Evolutionary conservation across 1,140 invertebrate genomes (phyloP).

Genomic region (Drosophila oshimai): DNA sequence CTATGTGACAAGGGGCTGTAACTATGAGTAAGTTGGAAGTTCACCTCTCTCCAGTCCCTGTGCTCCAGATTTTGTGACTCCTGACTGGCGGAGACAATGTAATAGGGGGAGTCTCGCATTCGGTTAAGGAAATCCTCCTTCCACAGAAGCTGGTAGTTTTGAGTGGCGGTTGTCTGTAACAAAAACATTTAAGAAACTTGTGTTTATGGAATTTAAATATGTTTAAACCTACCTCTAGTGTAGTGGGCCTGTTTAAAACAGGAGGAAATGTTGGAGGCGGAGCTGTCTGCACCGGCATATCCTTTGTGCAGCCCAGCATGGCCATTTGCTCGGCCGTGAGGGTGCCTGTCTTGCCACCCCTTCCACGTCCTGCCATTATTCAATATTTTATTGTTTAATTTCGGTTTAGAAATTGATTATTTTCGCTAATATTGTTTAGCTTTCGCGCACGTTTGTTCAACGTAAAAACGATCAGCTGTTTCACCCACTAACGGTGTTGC

Average conservation of each 20-base stretch:
- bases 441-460: constrained; percentile 38
- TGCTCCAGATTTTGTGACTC: constrained; percentile 80
- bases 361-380: constrained; percentile 81
- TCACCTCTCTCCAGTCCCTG: constrained; percentile 66
- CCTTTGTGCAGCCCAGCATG: constrained; percentile 85
- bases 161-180: constrained; percentile 63
- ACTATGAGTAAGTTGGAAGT: too few relatives aligned
- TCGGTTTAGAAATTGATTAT: neutral
- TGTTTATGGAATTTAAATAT: neutral
- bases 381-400: neutral
- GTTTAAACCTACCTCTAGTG: constrained; percentile 72
- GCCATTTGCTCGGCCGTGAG: constrained; percentile 86
- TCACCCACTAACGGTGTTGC: constrained; percentile 8
- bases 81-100: constrained; percentile 85
- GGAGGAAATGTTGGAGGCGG: constrained; percentile 88
- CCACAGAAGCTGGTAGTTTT: constrained; percentile 77
- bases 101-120: constrained; percentile 85
- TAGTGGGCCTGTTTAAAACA: constrained; percentile 85
- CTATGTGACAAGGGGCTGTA: neutral
- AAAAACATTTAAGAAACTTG: too few relatives aligned
- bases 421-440: constrained; percentile 16
- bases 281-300: constrained; percentile 85
- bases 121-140: constrained; percentile 80
- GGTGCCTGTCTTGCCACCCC: constrained; percentile 85
- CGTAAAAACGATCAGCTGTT: constrained; percentile 23